These are phyloP conservation scores for Spodoptera littoralis DNA, from an alignment of 2,888 invertebrate species.

Conservation along the genomic window DNA sequence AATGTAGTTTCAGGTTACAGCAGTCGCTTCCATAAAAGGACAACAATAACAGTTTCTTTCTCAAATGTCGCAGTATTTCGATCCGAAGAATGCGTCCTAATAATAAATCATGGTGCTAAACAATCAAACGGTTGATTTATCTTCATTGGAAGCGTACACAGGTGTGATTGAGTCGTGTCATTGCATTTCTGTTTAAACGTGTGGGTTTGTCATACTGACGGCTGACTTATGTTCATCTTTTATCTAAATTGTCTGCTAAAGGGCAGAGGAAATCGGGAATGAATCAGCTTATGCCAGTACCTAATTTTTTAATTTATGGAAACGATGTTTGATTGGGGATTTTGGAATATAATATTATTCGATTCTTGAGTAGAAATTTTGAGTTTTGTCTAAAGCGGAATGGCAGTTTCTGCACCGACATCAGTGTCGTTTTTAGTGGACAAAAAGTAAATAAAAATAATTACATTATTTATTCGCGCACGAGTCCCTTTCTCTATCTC, in stretches of 20 bases:
- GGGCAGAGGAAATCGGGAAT: conserved; percentile 18
- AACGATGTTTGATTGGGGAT: no score
- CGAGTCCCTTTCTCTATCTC: no score
- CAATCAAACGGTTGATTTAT: conserved; percentile 50
- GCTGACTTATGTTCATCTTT: conserved; percentile 23
- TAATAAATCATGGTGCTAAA: conserved; percentile 40
- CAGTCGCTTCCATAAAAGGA: conserved; percentile 4
- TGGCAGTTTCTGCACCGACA: no score
- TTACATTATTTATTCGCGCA: no score
- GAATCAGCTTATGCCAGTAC: conserved; percentile 7
- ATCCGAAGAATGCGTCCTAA: conserved; percentile 28
- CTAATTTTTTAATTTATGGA: no score
- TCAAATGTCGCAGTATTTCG: conserved; percentile 11
- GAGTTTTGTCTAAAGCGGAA: no score
- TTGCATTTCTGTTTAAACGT: conserved; percentile 27
- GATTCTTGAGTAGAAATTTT: no score
- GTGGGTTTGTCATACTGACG: conserved; percentile 27
- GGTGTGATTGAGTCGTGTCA: conserved; percentile 49
- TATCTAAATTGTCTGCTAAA: conserved; percentile 2
- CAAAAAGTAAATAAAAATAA: no score
- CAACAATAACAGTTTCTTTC: conserved; percentile 15
- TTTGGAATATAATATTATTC: no score
- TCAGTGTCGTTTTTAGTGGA: no score
- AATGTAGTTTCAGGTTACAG: conserved; percentile 17
- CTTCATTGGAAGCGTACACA: conserved; percentile 28